phyloP scores from a whole-genome alignment of 2,797 vertebrate genomes.

The Cryptoprocta ferox region DNA sequence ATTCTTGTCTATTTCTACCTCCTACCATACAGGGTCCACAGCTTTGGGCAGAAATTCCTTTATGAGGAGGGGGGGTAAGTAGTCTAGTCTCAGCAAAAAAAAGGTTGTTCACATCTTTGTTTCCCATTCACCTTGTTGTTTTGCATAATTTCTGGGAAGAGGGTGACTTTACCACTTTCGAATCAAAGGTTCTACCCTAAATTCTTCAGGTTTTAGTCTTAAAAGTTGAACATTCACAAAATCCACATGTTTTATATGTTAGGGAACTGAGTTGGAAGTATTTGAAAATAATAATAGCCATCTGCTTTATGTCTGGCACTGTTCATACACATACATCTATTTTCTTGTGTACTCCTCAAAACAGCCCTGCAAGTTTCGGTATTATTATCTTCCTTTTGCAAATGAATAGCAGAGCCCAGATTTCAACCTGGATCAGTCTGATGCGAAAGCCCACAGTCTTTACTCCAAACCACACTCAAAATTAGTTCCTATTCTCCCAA shows the following conservation, averaged over 20 bases:
- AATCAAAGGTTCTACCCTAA: not conserved
- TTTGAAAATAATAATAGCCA: not conserved
- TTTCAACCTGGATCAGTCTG: not conserved
- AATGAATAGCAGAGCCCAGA: not conserved
- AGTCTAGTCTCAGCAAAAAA: not conserved
- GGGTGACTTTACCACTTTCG: not conserved
- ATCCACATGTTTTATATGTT: not conserved
- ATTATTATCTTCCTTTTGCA: not conserved
- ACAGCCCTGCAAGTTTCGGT: not conserved
- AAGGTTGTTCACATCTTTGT: not conserved
- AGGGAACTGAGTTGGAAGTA: not conserved
- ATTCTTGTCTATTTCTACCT: not conserved
- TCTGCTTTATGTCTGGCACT: not conserved
- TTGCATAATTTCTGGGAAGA: slow-evolving; percentile 14
- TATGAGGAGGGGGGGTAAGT: not conserved
- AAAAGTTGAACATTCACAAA: slow-evolving; percentile 23
- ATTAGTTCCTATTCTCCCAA: not conserved
- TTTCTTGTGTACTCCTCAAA: not conserved
- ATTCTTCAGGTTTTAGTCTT: slow-evolving; percentile 41
- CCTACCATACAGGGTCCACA: not conserved
- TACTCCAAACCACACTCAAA: slow-evolving; percentile 30
- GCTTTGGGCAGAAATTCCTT: not conserved
- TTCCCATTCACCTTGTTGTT: not conserved
- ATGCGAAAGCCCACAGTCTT: not conserved
- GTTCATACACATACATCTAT: not conserved